phyloP scores from a whole-genome alignment of 2,888 invertebrate species.

The Microdon myrmicae region DNA sequence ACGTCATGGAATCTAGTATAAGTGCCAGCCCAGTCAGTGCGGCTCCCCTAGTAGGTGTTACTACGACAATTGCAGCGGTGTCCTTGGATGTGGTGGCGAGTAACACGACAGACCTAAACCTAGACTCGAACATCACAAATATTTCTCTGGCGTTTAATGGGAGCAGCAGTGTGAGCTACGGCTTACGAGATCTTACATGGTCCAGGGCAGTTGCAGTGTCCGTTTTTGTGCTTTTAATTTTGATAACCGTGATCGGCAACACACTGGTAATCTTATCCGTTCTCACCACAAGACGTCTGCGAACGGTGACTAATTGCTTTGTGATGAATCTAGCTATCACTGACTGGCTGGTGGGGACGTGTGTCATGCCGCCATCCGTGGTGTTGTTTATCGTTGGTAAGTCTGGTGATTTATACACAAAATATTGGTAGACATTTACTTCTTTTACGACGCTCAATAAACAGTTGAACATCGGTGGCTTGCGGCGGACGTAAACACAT shows the following conservation, averaged over 20 bases:
- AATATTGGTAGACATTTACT: not conserved
- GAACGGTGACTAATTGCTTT: constrained; percentile 95
- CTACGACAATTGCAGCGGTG: too few relatives aligned
- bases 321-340: constrained; percentile 94
- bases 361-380: constrained; percentile 95
- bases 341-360: constrained; percentile 91
- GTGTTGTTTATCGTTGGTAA: constrained; percentile 85
- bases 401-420: too few relatives aligned
- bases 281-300: constrained; percentile 83
- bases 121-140: too few relatives aligned
- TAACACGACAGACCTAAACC: too few relatives aligned
- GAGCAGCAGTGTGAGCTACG: not conserved
- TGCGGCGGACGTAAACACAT: too few relatives aligned
- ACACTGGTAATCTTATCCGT: constrained; percentile 90
- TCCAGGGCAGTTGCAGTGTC: constrained; percentile 70
- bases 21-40: too few relatives aligned
- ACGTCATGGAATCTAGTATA: too few relatives aligned
- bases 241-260: constrained; percentile 84
- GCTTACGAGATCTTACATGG: constrained; percentile 70
- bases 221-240: constrained; percentile 74
- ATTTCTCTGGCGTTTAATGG: constrained; percentile 2
- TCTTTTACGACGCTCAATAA: not conserved
- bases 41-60: too few relatives aligned
- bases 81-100: too few relatives aligned
- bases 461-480: too few relatives aligned